Percentiles rank a stretch among this genome's conserved stretches.
Conservation (phyloP, 2,113 vertebrate genomes). For the Clinocottus analis region DNA sequence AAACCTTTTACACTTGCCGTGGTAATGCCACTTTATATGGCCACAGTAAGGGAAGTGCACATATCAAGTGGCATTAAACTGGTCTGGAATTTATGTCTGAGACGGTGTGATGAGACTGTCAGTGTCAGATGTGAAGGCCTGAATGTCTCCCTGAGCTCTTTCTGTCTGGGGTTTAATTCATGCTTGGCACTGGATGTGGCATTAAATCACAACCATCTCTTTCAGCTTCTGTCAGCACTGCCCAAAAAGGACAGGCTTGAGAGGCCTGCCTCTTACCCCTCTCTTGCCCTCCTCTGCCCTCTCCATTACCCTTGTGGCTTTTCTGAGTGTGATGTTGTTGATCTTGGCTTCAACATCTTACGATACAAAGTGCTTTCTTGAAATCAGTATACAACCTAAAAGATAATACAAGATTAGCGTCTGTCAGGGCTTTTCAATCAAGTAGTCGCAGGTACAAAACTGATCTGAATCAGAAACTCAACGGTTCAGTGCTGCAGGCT, state of each 20-base stretch:
- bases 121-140: conserved; percentile 62
- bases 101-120: conserved; percentile 61
- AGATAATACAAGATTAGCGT: not conserved
- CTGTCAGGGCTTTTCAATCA: not conserved
- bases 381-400: conserved; percentile 13
- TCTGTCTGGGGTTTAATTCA: conserved; percentile 59
- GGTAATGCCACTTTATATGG: conserved; percentile 57
- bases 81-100: conserved; percentile 62
- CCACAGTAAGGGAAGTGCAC: conserved; percentile 39
- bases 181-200: conserved; percentile 51
- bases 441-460: not conserved
- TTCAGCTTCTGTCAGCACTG: conserved; percentile 64
- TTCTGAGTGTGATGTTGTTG: conserved; percentile 57
- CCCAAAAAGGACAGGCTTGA: conserved; percentile 70
- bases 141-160: conserved; percentile 65
- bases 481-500: not conserved
- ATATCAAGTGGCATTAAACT: conserved; percentile 66
- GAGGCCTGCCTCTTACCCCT: conserved; percentile 35
- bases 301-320: conserved; percentile 47
- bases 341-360: conserved; percentile 41
- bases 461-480: not conserved
- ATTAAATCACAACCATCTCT: conserved; percentile 69
- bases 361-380: conserved; percentile 37
- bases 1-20: conserved; percentile 37
- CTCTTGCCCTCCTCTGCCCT: conserved; percentile 11